A percentile compares a stretch with the other conserved stretches of the same genome.
These are phyloP conservation scores for Stenopsyche tienmushanensis DNA, from an alignment of 1,140 invertebrate genomes.

Conservation along the genomic window DNA sequence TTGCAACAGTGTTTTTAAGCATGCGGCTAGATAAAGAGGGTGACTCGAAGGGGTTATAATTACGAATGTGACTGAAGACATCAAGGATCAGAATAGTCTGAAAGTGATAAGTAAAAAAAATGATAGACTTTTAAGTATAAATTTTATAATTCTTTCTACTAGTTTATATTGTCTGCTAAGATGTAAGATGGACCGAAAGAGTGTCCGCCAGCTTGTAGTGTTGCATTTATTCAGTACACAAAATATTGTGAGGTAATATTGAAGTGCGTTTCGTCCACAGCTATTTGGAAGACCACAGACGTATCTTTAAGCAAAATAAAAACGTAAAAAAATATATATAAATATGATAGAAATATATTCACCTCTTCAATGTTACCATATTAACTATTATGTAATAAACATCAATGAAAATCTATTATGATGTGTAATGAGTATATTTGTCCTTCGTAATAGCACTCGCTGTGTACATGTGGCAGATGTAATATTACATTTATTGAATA, in stretches of 20 bases:
- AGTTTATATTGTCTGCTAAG: conserved; percentile 37
- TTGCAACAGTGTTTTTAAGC: conserved; percentile 19
- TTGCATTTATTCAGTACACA: conserved; percentile 39
- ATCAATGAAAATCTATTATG: conserved; percentile 27
- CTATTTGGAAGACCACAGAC: conserved; percentile 10
- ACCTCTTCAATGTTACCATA: conserved; percentile 40
- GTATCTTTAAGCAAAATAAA: conserved; percentile 34
- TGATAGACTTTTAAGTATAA: conserved; percentile 41
- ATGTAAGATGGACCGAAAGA: conserved; percentile 35
- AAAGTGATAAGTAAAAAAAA: conserved; percentile 42
- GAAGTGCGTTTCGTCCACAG: background rate
- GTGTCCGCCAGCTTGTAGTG: conserved; percentile 39
- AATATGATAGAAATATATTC: conserved; percentile 22
- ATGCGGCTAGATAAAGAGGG: conserved; percentile 9
- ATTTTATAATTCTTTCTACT: conserved; percentile 42
- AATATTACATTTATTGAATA: conserved; percentile 42
- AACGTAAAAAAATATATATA: conserved; percentile 25
- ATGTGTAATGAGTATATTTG: conserved; percentile 37
- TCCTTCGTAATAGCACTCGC: conserved; percentile 34
- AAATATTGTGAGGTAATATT: conserved; percentile 30
- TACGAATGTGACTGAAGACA: conserved; percentile 36
- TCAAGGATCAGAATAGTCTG: conserved; percentile 41
- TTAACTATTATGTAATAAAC: conserved; percentile 24
- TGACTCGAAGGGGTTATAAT: conserved; percentile 11
- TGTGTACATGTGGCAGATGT: conserved; percentile 39